Evolutionary conservation across 2,113 vertebrate species (phyloP).

Genomic region (Stercorarius parasiticus): DNA sequence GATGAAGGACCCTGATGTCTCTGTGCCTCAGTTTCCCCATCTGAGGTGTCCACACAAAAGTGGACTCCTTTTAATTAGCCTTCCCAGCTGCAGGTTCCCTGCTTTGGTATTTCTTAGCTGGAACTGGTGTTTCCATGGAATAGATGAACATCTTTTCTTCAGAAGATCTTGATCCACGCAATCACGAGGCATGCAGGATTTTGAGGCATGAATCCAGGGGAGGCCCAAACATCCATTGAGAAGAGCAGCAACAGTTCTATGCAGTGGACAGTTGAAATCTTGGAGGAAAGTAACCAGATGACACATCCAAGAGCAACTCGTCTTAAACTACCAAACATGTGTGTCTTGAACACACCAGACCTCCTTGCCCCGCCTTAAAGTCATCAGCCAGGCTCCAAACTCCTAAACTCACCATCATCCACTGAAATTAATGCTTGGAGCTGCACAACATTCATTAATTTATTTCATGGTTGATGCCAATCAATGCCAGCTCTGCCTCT

Average conservation of each 20-base stretch:
- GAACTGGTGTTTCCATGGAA: neutral
- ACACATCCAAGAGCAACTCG: neutral
- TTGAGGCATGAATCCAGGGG: neutral
- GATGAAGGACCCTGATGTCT: neutral
- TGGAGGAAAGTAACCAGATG: neutral
- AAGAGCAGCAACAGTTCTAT: neutral
- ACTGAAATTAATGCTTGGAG: neutral
- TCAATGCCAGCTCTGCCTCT: neutral
- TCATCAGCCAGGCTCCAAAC: neutral
- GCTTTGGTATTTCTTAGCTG: neutral
- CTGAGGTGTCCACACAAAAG: neutral
- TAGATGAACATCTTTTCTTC: neutral
- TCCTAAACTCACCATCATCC: neutral
- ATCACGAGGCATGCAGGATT: neutral
- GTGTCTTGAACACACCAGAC: neutral
- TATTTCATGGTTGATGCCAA: neutral
- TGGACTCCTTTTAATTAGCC: neutral
- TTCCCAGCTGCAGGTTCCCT: neutral
- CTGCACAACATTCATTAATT: neutral
- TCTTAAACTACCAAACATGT: accelerated
- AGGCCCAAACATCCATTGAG: neutral
- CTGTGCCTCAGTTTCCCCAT: neutral
- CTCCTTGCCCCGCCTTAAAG: neutral
- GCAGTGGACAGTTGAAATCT: too few relatives aligned
- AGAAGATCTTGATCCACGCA: neutral